Conservation (phyloP, 2,113 vertebrate species). For the Archilochus colubris region DNA sequence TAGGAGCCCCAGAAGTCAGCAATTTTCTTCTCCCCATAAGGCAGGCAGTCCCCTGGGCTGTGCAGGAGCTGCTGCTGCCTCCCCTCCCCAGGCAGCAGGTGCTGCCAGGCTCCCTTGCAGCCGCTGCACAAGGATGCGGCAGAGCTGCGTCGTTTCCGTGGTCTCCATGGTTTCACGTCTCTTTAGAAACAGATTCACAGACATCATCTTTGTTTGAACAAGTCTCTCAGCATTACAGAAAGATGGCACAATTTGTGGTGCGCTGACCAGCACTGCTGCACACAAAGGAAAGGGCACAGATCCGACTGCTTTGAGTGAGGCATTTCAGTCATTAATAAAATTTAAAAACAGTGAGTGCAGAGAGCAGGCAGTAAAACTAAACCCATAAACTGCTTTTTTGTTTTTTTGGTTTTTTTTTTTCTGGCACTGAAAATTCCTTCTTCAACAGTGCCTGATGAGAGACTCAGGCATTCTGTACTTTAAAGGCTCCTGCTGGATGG, state of each 20-base stretch:
- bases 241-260: background rate
- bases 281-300: background rate
- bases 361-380: background rate
- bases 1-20: background rate
- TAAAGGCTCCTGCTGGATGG: background rate
- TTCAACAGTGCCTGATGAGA: background rate
- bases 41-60: background rate
- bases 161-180: slow-evolving; percentile 38
- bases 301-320: background rate
- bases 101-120: background rate
- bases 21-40: rapidly evolving
- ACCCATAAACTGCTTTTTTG: background rate
- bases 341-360: background rate
- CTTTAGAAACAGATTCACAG: background rate
- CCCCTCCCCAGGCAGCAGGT: background rate
- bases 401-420: background rate
- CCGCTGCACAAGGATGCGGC: background rate
- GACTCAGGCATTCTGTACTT: background rate
- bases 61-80: background rate
- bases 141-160: background rate
- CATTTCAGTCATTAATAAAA: background rate
- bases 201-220: slow-evolving; percentile 15
- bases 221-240: background rate
- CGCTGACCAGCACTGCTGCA: background rate
- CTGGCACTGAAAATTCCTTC: background rate